A percentile compares a stretch with the other conserved stretches of the same genome.
Conservation (phyloP, 2,888 invertebrate species). For the Caenorhabditis sinica region DNA sequence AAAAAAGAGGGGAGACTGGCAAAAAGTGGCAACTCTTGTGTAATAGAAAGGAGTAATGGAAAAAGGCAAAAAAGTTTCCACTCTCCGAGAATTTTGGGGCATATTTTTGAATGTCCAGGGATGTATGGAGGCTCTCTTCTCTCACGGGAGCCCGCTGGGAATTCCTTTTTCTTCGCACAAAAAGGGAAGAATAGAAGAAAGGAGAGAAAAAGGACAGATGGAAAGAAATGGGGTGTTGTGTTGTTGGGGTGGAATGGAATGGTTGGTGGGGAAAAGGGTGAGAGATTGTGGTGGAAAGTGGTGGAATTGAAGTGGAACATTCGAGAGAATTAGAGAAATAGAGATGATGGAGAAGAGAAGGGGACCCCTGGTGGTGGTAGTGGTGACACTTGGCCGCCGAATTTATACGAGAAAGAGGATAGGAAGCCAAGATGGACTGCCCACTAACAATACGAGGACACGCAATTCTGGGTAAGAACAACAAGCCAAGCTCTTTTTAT, state of each 20-base stretch:
- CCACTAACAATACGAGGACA: conserved; percentile 15
- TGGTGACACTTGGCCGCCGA: conserved; percentile 64
- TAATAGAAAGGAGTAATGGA: conserved; percentile 40
- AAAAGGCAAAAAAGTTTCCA: conserved; percentile 37
- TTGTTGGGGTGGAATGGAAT: conserved; percentile 31
- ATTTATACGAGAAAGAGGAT: conserved; percentile 53
- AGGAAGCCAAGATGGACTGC: conserved; percentile 55
- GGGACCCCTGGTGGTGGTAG: conserved; percentile 28
- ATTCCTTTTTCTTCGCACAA: conserved; percentile 18
- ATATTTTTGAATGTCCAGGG: conserved; percentile 38
- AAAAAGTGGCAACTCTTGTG: conserved; percentile 15
- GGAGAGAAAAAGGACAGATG: conserved; percentile 61
- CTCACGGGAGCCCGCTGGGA: conserved; percentile 53
- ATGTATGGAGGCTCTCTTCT: conserved; percentile 10
- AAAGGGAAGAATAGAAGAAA: conserved; percentile 1
- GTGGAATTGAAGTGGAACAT: conserved; percentile 21
- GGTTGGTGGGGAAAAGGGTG: conserved; percentile 1
- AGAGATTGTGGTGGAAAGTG: conserved; percentile 36
- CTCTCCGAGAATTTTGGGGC: conserved; percentile 28
- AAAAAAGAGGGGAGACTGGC: too few species aligned
- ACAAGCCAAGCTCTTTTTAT: conserved; percentile 18
- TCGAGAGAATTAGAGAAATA: conserved; percentile 31
- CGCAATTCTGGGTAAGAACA: conserved; percentile 46
- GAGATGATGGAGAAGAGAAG: conserved; percentile 29
- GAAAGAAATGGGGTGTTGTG: conserved; percentile 56